These are phyloP conservation scores for Himalopsyche anomala DNA, from an alignment of 2,888 invertebrate genomes.

Conservation along the genomic window DNA sequence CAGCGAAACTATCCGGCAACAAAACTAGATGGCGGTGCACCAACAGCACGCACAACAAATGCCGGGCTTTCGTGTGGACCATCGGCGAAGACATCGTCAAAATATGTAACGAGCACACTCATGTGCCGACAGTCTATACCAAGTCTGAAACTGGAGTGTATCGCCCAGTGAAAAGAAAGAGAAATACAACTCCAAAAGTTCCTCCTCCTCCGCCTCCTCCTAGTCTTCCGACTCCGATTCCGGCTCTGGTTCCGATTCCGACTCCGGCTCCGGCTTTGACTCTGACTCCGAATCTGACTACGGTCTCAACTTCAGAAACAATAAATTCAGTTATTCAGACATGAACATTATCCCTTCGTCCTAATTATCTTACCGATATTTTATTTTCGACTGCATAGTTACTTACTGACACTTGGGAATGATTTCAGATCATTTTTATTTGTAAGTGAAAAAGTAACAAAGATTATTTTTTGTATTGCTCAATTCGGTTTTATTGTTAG, in stretches of 20 bases:
- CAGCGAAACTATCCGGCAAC: conserved; percentile 1
- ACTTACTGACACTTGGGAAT: too few relatives aligned
- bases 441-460: too few relatives aligned
- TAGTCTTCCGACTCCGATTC: not conserved
- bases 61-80: conserved; percentile 47
- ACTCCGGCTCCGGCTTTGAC: not conserved
- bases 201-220: not conserved
- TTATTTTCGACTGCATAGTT: not conserved
- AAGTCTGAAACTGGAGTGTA: not conserved
- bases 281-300: not conserved
- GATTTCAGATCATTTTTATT: too few relatives aligned
- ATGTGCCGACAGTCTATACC: not conserved
- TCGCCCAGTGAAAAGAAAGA: not conserved
- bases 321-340: not conserved
- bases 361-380: not conserved
- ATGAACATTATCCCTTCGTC: too few relatives aligned
- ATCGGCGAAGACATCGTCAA: conserved; percentile 44
- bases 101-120: conserved; percentile 44
- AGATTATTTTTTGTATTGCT: too few relatives aligned
- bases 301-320: not conserved
- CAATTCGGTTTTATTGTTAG: too few relatives aligned
- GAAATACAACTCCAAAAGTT: not conserved
- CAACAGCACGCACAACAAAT: conserved; percentile 1
- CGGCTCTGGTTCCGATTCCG: not conserved
- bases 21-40: conserved; percentile 46